Conservation (phyloP, 2,888 invertebrate genomes). For the Disparrhopalites patrizii region DNA sequence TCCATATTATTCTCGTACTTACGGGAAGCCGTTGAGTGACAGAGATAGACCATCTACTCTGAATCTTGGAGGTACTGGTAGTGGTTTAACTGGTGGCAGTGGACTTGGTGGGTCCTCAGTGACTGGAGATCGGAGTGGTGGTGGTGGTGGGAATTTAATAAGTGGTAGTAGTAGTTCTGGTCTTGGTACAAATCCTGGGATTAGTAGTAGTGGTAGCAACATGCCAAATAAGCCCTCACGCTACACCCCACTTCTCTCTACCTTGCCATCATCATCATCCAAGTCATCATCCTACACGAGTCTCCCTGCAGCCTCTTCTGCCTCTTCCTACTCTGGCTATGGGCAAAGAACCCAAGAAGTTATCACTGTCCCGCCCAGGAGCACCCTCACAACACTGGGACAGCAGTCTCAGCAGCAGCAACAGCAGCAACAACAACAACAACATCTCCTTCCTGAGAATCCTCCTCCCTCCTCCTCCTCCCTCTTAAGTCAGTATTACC, state of each 20-base stretch:
- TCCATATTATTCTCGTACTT: conserved; percentile 33
- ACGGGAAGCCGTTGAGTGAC: conserved; percentile 18
- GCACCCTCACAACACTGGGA: conserved; percentile 29
- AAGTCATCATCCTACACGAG: conserved; percentile 42
- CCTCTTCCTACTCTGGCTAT: conserved; percentile 33
- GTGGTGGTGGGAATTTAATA: conserved; percentile 1
- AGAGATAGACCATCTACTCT: conserved; percentile 42
- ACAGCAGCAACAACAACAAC: conserved; percentile 17
- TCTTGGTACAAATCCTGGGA: neutral
- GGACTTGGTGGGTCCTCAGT: neutral
- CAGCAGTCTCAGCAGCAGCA: conserved; percentile 30
- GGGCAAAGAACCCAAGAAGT: conserved; percentile 34
- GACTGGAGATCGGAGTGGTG: neutral
- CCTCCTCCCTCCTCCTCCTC: conserved; percentile 3
- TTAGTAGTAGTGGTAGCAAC: conserved; percentile 10
- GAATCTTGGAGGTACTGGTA: conserved; percentile 33
- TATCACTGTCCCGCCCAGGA: conserved; percentile 46
- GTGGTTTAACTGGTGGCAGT: conserved; percentile 5
- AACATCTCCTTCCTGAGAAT: conserved; percentile 8
- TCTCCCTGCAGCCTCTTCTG: conserved; percentile 34
- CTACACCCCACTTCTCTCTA: conserved; percentile 40
- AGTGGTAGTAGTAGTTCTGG: conserved; percentile 14
- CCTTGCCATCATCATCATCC: conserved; percentile 22
- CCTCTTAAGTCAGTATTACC: conserved; percentile 14
- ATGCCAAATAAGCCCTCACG: conserved; percentile 45